Conservation (phyloP, 2,113 vertebrate genomes). For the Calidris pugnax region DNA sequence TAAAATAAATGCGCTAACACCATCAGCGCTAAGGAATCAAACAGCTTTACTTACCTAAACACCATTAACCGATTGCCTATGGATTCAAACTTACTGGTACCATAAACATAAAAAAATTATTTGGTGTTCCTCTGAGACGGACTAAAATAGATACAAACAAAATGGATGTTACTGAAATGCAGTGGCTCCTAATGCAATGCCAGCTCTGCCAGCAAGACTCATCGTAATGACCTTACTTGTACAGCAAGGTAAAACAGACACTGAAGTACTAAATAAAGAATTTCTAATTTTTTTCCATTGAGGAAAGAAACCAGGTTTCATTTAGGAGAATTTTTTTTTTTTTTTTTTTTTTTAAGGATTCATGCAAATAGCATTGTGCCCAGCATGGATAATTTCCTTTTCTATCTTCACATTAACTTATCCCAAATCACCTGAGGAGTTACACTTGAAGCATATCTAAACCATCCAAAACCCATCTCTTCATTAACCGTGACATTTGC, state of each 20-base stretch:
- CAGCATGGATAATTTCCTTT: neutral
- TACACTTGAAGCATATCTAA: neutral
- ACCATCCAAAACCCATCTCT: neutral
- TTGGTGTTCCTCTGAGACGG: neutral
- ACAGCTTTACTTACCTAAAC: neutral
- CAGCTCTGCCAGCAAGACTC: neutral
- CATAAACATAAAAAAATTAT: neutral
- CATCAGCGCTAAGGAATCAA: neutral
- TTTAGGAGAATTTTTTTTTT: neutral
- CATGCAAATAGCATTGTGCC: neutral
- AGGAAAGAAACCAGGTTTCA: neutral
- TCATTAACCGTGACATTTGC: neutral
- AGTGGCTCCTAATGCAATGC: neutral
- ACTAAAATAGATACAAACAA: neutral
- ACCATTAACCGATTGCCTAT: neutral
- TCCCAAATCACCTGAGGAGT: neutral
- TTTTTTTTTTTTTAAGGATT: too few relatives aligned
- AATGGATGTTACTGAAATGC: neutral
- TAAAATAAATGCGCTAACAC: neutral
- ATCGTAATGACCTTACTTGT: accelerated
- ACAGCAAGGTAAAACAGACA: neutral
- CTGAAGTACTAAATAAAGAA: neutral
- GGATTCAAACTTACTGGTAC: neutral
- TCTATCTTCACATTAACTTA: neutral
- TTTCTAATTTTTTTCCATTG: neutral